Evolutionary conservation across 2,797 vertebrate species (phyloP), one percentile per base, ranked within the genome.

Genomic region (Poecile montanus): DNA sequence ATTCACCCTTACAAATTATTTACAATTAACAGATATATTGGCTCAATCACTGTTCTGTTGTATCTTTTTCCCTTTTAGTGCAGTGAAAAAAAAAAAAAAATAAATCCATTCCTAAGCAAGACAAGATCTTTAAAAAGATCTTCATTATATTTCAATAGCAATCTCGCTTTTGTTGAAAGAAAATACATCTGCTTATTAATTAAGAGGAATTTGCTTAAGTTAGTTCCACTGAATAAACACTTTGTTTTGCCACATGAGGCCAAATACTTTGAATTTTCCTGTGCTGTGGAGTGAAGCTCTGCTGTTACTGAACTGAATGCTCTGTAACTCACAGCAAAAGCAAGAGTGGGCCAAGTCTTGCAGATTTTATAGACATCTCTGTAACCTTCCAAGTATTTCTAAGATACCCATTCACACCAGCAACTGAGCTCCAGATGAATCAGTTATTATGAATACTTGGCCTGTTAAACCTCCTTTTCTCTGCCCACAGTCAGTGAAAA

Each of bases 201-300:
- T 81, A 91, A 63, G 47, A 89, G 65, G 89, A 89, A 93, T 91
- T 92, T 92, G 45, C 74, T 66, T 54, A 73, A 40, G 40, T 96
- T 95, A 86, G 48, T 93, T 92, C 82, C 71, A 79, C 73, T 73
- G 70, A 93, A 54, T 51, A 88, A 95, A 77, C 89, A 60, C 76
- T 93, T 91, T 91, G 62, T 89, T 93, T 94, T 91, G 34, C 56
- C 73, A 63, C 67, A 75, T 45, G 57, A 86, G 68, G 53, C 80
- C 70, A 86, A 96, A 94, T 85, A 58, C 82, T 90, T 96, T 48
- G 77, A 90, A 93, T 94, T 94, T 93, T 65, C 53, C 19, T 78
- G 89, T 84, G 67, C 71, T 60, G 10, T 3, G 6, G 27, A 44
- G 56, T 38, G 66, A 78, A 93, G 34, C 60, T 78, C 60, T 50